Conservation (phyloP, 2,888 invertebrate species). For the Drosophila hamatofila region DNA sequence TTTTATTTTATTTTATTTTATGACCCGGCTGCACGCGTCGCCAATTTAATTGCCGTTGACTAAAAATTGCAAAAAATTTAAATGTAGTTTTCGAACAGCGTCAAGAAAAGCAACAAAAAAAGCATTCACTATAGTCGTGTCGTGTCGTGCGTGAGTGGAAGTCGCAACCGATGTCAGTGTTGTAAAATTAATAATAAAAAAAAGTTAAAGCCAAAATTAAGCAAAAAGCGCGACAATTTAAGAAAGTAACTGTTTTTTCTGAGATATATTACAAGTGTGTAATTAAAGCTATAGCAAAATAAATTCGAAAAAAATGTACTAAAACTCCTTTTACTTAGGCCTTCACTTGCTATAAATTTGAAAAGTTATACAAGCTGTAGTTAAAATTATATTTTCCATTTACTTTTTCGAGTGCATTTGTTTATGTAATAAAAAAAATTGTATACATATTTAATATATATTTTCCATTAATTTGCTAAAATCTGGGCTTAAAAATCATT, state of each 20-base stretch:
- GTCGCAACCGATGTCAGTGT: neutral
- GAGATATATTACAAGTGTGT: neutral
- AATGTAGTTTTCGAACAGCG: conserved; percentile 46
- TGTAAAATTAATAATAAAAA: neutral
- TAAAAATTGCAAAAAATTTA: conserved; percentile 67
- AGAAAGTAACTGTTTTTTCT: neutral
- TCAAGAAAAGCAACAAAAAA: conserved; percentile 1
- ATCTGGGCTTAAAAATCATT: no score
- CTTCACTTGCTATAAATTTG: neutral
- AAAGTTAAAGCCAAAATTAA: neutral
- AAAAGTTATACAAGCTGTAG: neutral
- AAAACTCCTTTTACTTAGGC: neutral
- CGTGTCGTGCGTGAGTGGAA: conserved; percentile 40
- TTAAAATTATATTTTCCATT: neutral
- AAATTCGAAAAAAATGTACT: neutral
- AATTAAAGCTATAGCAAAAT: neutral
- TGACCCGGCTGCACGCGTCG: conserved; percentile 74
- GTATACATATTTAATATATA: no score
- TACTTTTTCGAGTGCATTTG: neutral
- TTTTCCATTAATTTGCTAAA: no score
- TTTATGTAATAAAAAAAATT: neutral
- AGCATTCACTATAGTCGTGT: conserved; percentile 20
- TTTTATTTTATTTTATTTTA: conserved; percentile 50
- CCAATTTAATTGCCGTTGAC: conserved; percentile 73
- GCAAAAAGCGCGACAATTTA: neutral